Base-by-base conservation (phyloP, 2,797 vertebrate genomes). In the Gambusia yucatana region DNA sequence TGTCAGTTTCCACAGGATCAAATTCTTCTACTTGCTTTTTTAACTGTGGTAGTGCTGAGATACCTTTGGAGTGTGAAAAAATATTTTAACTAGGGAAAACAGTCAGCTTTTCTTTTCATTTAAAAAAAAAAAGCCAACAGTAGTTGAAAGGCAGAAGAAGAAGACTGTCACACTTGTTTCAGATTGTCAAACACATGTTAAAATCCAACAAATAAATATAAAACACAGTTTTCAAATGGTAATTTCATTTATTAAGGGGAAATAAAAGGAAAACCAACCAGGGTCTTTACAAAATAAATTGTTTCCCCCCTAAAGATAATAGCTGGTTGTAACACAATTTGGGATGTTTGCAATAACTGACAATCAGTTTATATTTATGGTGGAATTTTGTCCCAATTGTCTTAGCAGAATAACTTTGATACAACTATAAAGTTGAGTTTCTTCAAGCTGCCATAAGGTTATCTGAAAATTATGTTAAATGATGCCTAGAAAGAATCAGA, bases 1-100 rank as follows among this genome's bases (percentile, higher is more conserved):
- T 89, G 85, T 91, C 82, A 92, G 65, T 79, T 87, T 86, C 85
- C 88, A 75, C 44, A 11, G 88, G 63, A 86, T 84, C 82, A 50
- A 61, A 84, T 72, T 83, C 22, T 50, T 74, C 6, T 70, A 73
- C 0, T 48, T 76, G 6, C 44, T 77, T 59, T 69, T 25, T 72
- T 46, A 80, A 82, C 39, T n/a, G 70, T 47, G 67, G 48, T 41
- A 50, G 65, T 78, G 70, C 77, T 69, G 30, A 72, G 70, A 80
- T 46, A 72, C 13, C 28, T 69, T 63, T 46, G 50, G 47, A 36
- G 47, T 82, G 63, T 72, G 82, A 65, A 39, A 48, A 55, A 41
- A 20, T 63, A 9, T 47, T 59, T 10, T 46, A 85, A 78, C 46
- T 72, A 83, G 77, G 77, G 20, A 83, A 77, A 82, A 75, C 30